Evolutionary conservation across 2,888 invertebrate genomes (phyloP).

Genomic region (Ennomos erosarius): DNA sequence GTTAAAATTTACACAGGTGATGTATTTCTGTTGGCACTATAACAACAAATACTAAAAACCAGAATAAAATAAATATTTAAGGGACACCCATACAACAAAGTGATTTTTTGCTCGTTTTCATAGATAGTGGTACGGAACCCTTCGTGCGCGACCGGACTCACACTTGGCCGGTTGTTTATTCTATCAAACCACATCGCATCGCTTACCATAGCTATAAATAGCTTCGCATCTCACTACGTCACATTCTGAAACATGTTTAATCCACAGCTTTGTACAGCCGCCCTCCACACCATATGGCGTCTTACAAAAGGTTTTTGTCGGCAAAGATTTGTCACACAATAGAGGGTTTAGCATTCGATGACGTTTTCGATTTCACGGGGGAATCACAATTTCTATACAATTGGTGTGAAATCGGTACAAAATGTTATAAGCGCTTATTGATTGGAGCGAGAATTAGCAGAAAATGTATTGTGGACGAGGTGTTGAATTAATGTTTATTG

Average conservation of each 20-base stretch:
- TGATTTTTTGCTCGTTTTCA: no score
- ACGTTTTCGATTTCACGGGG: constrained; percentile 70
- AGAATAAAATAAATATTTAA: no score
- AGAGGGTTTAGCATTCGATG: constrained; percentile 66
- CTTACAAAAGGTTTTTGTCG: constrained; percentile 68
- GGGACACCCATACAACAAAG: no score
- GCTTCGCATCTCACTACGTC: constrained; percentile 9
- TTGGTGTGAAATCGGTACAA: constrained; percentile 72
- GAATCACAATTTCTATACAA: constrained; percentile 49
- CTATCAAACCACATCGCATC: neutral
- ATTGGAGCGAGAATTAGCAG: constrained; percentile 48
- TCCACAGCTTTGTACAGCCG: constrained; percentile 63
- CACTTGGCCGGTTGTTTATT: no score
- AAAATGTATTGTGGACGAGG: constrained; percentile 41
- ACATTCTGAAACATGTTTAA: constrained; percentile 61
- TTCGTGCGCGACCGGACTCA: no score
- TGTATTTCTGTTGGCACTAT: no score
- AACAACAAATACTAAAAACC: no score
- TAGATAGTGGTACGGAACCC: no score
- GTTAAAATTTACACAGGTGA: no score
- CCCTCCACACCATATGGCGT: constrained; percentile 73
- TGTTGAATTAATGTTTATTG: constrained; percentile 45
- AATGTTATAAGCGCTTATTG: constrained; percentile 58
- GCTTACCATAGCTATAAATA: constrained; percentile 2
- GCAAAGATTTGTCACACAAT: constrained; percentile 59